A percentile compares a stretch with the other conserved stretches of the same genome.
These are phyloP conservation scores for Aurelia sp. DNA, from an alignment of 30 jellyfish, hydroid and myxozoan genomes.

Conservation along the genomic window DNA sequence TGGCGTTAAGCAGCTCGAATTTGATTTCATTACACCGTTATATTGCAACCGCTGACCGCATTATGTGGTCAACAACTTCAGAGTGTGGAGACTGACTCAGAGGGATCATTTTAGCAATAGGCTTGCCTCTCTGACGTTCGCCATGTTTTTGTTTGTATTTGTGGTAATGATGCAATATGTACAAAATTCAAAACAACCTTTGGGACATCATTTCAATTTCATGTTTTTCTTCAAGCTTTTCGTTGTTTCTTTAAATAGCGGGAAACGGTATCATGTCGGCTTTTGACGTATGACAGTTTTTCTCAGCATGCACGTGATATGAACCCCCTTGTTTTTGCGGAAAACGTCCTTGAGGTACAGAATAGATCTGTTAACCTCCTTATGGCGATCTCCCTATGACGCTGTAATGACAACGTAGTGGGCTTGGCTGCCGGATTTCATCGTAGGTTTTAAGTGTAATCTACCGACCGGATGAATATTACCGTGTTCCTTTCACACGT, in stretches of 20 bases:
- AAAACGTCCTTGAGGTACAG: slow-evolving; percentile 38
- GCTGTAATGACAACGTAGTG: slow-evolving; percentile 27
- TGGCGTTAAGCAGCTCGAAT: too few species aligned
- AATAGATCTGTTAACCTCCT: slow-evolving; percentile 28
- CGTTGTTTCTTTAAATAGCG: slow-evolving; percentile 71
- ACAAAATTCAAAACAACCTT: slow-evolving; percentile 19
- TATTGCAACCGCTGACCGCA: too few species aligned
- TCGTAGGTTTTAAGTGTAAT: slow-evolving; percentile 8
- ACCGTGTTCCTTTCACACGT: slow-evolving; percentile 1
- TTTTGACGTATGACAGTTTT: slow-evolving; percentile 28
- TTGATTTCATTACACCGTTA: too few species aligned
- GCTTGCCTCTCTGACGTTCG: too few species aligned
- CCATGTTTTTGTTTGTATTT: slow-evolving; percentile 30
- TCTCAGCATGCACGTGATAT: slow-evolving; percentile 59
- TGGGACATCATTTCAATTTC: too few species aligned
- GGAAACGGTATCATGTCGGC: slow-evolving; percentile 67
- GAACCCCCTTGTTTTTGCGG: slow-evolving; percentile 57
- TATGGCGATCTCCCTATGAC: slow-evolving; percentile 42
- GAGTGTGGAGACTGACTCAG: too few species aligned
- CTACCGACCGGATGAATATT: slow-evolving; percentile 56
- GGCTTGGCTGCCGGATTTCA: slow-evolving; percentile 67
- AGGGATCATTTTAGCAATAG: too few species aligned
- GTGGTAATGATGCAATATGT: slow-evolving; percentile 47
- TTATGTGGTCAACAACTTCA: too few species aligned
- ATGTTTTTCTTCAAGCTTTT: neutral